phyloP scores from a whole-genome alignment of 2,888 invertebrate species.

The Chrysolina oricalcia region DNA sequence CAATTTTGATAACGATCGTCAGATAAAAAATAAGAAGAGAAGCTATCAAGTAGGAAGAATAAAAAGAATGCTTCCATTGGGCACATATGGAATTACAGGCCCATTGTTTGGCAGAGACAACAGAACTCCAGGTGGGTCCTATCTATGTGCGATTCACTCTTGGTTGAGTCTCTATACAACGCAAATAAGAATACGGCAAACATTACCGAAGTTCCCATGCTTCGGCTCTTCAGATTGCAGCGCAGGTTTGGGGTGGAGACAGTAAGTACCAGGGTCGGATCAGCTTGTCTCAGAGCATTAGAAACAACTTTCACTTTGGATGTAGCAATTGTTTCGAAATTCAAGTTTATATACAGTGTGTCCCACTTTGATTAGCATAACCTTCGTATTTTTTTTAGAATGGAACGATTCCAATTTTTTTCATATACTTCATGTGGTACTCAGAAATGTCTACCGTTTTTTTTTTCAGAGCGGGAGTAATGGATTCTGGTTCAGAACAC shows the following conservation, averaged over 20 bases:
- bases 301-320: no score
- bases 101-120: constrained; percentile 59
- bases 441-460: no score
- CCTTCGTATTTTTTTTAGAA: no score
- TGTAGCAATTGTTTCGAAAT: no score
- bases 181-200: constrained; percentile 47
- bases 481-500: no score
- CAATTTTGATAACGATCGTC: constrained; percentile 19
- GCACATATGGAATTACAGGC: constrained; percentile 62
- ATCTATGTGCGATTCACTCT: constrained; percentile 46
- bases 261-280: constrained; percentile 12
- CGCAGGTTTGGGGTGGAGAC: constrained; percentile 40
- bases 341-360: no score
- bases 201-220: constrained; percentile 46
- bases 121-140: constrained; percentile 48
- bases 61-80: constrained; percentile 30
- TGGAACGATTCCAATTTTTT: no score
- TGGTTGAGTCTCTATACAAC: constrained; percentile 44
- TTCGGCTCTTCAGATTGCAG: constrained; percentile 40
- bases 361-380: no score
- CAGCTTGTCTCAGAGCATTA: not conserved
- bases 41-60: constrained; percentile 20
- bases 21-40: constrained; percentile 24
- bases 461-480: no score
- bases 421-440: no score